Percentiles rank a stretch among this genome's conserved stretches.
Evolutionary conservation across 2,888 invertebrate genomes (phyloP).

Genomic region (Pecten maximus): DNA sequence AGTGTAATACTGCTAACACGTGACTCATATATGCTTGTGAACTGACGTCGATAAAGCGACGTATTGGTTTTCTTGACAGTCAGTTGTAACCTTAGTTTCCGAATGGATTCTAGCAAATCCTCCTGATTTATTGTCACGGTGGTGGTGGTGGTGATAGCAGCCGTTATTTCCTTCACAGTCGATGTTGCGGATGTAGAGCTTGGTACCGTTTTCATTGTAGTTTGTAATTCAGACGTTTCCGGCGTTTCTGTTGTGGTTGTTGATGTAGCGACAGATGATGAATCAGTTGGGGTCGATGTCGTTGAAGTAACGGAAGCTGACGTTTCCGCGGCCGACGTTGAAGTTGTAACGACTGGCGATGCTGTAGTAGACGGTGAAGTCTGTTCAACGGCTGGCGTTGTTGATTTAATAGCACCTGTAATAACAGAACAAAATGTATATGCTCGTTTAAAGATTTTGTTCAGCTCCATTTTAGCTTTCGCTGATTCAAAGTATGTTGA

Average conservation of each 20-base stretch:
- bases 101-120: neutral
- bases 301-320: neutral
- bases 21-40: neutral
- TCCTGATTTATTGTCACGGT: neutral
- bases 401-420: neutral
- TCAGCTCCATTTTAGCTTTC: too few species aligned
- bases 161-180: neutral
- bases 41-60: neutral
- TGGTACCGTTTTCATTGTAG: neutral
- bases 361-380: neutral
- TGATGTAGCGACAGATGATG: too few species aligned
- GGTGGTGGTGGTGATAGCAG: neutral
- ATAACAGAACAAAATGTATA: too few species aligned
- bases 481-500: too few species aligned
- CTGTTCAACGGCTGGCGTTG: neutral
- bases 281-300: too few species aligned
- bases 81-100: neutral
- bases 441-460: too few species aligned
- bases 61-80: neutral
- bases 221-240: neutral
- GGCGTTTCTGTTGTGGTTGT: neutral
- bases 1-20: neutral
- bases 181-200: neutral
- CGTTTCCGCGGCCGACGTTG: neutral
- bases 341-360: neutral